Percentiles rank a stretch among this genome's conserved stretches.
Conservation (phyloP, 1,140 invertebrate species). For the Drosophila oshimai region DNA sequence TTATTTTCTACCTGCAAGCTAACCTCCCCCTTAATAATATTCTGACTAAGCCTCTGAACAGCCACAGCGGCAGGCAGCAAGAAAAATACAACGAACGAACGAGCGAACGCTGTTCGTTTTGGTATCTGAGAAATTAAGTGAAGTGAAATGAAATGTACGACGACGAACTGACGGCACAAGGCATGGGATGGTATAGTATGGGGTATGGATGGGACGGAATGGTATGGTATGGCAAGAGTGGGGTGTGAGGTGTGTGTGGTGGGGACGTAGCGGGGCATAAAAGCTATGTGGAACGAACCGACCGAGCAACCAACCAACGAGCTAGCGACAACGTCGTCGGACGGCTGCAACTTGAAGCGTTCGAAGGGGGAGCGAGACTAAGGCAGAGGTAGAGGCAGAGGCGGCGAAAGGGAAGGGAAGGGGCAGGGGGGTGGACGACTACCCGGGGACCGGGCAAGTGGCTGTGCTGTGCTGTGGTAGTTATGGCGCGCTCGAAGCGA, state of each 20-base stretch:
- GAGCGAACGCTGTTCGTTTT: conserved; percentile 65
- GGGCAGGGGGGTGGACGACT: conserved; percentile 19
- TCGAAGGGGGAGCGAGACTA: conserved; percentile 14
- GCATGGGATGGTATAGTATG: conserved; percentile 48
- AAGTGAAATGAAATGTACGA: conserved; percentile 80
- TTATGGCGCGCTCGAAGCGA: conserved; percentile 76
- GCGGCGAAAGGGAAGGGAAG: not conserved
- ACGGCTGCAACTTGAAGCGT: conserved; percentile 72
- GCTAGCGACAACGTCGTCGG: conserved; percentile 38
- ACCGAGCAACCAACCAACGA: conserved; percentile 27
- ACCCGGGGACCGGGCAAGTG: conserved; percentile 45
- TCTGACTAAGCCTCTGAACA: not conserved
- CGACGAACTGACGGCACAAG: conserved; percentile 71
- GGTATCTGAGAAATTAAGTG: conserved; percentile 80
- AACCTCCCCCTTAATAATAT: not conserved
- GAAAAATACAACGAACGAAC: conserved; percentile 59
- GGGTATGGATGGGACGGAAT: conserved; percentile 1
- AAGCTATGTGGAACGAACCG: conserved; percentile 69
- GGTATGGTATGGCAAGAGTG: not conserved
- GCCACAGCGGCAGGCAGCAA: conserved; percentile 40
- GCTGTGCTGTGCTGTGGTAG: conserved; percentile 71
- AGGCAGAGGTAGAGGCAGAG: no score
- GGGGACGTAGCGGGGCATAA: conserved; percentile 57
- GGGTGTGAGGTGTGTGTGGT: not conserved
- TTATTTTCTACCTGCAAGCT: not conserved